Percentiles rank a stretch among this genome's conserved stretches.
Conservation (phyloP, 2,888 invertebrate genomes). For the Tridacna gigas region DNA sequence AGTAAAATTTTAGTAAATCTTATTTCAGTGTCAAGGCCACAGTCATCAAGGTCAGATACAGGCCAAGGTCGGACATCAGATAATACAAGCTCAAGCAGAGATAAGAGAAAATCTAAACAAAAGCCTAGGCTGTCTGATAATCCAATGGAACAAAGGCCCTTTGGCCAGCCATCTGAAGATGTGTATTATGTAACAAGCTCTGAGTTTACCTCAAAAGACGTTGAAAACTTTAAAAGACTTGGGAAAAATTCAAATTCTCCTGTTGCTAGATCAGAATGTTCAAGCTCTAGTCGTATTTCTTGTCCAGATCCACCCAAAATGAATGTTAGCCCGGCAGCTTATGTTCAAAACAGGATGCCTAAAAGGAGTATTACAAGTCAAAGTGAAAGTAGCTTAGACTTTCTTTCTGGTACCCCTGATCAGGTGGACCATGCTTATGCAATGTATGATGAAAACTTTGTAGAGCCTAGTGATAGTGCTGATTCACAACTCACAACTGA, state of each 20-base stretch:
- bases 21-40: constrained; percentile 20
- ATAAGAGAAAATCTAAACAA: constrained; percentile 8
- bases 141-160: constrained; percentile 56
- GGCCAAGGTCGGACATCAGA: not conserved
- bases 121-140: constrained; percentile 28
- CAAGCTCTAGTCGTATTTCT: constrained; percentile 76
- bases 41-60: constrained; percentile 14
- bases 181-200: constrained; percentile 59
- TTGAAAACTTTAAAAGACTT: constrained; percentile 70
- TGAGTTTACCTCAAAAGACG: constrained; percentile 71
- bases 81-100: not conserved
- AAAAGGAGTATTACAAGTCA: not conserved
- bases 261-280: constrained; percentile 67
- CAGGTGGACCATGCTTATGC: not conserved
- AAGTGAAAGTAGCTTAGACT: constrained; percentile 3
- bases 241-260: constrained; percentile 36
- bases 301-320: constrained; percentile 74
- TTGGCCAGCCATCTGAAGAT: constrained; percentile 49
- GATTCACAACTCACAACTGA: not conserved
- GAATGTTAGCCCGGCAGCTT: constrained; percentile 64
- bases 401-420: not conserved
- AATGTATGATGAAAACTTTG: constrained; percentile 17
- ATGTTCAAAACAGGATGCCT: constrained; percentile 48
- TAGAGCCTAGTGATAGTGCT: not conserved
- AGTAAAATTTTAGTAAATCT: not conserved